phyloP scores from a whole-genome alignment of 64 coral and sea anemone species.

The Acropora tenuis region DNA sequence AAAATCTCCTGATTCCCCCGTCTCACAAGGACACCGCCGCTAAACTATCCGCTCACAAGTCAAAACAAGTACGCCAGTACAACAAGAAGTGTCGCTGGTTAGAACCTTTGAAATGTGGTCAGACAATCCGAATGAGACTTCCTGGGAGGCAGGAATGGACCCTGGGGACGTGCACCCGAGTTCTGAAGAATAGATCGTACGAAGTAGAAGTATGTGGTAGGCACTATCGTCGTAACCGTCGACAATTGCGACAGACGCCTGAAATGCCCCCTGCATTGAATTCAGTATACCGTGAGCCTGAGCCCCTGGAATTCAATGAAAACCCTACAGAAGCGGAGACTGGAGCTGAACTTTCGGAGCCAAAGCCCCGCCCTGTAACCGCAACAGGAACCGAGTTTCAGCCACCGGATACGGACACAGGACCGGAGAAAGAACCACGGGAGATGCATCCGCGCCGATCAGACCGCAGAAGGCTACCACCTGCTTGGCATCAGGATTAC shows the following conservation, averaged over 20 bases:
- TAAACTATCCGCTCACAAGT: too few relatives aligned
- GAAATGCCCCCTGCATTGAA: background rate
- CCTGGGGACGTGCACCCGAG: background rate
- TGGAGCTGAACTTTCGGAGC: background rate
- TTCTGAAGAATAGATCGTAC: background rate
- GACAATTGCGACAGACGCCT: background rate
- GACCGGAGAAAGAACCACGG: background rate
- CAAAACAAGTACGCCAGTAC: too few relatives aligned
- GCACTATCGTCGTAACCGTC: background rate
- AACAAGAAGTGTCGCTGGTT: too few relatives aligned
- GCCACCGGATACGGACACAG: background rate
- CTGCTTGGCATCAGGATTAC: background rate
- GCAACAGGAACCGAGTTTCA: background rate
- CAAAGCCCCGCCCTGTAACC: background rate
- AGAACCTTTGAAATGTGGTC: too few relatives aligned
- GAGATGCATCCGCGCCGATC: background rate
- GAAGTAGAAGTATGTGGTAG: conserved; percentile 31
- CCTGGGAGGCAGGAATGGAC: background rate
- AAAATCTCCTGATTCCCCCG: too few relatives aligned
- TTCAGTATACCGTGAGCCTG: background rate
- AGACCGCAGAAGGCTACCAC: background rate
- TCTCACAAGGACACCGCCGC: too few relatives aligned
- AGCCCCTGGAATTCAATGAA: background rate
- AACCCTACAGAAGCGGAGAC: background rate
- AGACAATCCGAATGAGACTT: background rate